Conservation (phyloP, 2,888 invertebrate species). For the Isotomurus palustris region DNA sequence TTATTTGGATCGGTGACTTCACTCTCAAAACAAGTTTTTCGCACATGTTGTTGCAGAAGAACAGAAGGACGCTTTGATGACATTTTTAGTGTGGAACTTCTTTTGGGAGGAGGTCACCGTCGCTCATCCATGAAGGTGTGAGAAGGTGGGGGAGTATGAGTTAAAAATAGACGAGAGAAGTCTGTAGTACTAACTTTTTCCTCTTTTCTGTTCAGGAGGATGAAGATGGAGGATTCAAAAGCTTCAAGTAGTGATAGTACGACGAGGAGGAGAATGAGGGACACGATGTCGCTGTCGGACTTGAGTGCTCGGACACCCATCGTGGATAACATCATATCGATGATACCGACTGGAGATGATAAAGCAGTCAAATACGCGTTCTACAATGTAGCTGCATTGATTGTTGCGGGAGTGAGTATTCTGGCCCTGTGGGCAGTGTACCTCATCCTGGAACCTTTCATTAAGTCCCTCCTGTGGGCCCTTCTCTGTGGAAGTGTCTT, state of each 20-base stretch:
- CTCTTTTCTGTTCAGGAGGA: background rate
- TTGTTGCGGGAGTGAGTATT: constrained; percentile 65
- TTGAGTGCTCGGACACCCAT: constrained; percentile 32
- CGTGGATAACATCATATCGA: constrained; percentile 37
- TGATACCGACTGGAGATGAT: constrained; percentile 69
- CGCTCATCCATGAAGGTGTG: too few relatives aligned
- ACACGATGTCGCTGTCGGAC: constrained; percentile 29
- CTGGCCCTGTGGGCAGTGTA: constrained; percentile 72
- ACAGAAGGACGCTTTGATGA: too few relatives aligned
- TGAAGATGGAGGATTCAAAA: background rate
- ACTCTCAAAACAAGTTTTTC: too few relatives aligned
- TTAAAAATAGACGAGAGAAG: constrained; percentile 4
- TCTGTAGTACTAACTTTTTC: background rate
- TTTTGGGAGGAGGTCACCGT: too few relatives aligned
- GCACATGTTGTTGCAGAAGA: too few relatives aligned
- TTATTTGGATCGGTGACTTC: too few relatives aligned
- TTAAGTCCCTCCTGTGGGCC: constrained; percentile 93
- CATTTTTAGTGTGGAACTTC: too few relatives aligned
- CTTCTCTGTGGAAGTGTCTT: constrained; percentile 91
- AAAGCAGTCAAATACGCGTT: constrained; percentile 88
- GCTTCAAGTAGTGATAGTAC: background rate
- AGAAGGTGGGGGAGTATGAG: too few relatives aligned
- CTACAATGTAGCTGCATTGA: constrained; percentile 79
- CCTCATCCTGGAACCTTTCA: constrained; percentile 81
- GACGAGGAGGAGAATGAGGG: background rate